Conservation (phyloP, 2,797 vertebrate genomes). For the Macropus fuliginosus region DNA sequence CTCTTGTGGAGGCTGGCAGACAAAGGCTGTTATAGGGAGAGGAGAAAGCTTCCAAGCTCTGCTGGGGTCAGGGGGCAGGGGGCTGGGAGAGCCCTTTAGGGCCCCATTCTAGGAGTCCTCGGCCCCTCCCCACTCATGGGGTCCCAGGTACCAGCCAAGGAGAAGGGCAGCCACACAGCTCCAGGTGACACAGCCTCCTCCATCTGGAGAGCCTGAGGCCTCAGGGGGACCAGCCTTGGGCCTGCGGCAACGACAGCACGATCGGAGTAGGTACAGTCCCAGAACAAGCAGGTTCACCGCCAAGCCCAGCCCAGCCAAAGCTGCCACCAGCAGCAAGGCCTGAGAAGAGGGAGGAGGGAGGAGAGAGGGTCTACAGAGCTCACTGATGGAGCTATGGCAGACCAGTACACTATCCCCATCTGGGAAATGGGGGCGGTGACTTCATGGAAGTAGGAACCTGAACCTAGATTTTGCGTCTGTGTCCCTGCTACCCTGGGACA, state of each 20-base stretch:
- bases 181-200: constrained; percentile 94
- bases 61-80: neutral
- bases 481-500: neutral
- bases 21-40: neutral
- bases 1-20: neutral
- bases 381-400: neutral
- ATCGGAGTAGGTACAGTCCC: constrained; percentile 83
- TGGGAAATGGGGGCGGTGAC: neutral
- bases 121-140: neutral
- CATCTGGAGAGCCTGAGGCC: constrained; percentile 85
- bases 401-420: neutral
- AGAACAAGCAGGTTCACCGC: constrained; percentile 83
- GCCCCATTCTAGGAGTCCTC: neutral
- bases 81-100: neutral
- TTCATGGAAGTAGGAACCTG: neutral
- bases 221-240: constrained; percentile 71
- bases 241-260: constrained; percentile 81
- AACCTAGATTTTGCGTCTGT: neutral
- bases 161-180: constrained; percentile 93
- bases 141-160: constrained; percentile 91
- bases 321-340: constrained; percentile 83
- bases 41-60: neutral
- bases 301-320: constrained; percentile 83
- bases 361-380: neutral
- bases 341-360: constrained; percentile 42